Evolutionary conservation across 2,113 vertebrate species (phyloP), one percentile per base, ranked within the genome.

Genomic region (Oncorhynchus tshawytscha): DNA sequence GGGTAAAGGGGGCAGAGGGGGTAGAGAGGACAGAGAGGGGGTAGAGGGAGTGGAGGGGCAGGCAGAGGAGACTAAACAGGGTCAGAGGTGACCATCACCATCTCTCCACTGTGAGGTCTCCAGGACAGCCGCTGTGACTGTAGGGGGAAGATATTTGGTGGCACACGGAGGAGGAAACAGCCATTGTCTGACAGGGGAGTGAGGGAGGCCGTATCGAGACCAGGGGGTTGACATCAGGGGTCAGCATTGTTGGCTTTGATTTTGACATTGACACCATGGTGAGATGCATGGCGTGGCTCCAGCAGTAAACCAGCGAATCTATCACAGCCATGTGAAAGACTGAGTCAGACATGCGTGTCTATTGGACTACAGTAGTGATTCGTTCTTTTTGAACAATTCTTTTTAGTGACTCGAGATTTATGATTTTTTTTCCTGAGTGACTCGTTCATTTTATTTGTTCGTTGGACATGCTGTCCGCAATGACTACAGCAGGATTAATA

Each of bases 251-350:
- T 54, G 31, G 70, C 67, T 78, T 77, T 74, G 73, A 65, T 76
- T 45, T 45, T 45, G 39, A 45, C 9, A 72, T 73, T 51, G 66
- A 20, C 49, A 12, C n/a, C 73, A 72, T 54, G 70, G 70, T 71
- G 78, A 22, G 71, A 2, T 45, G 39, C 39, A 71, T 72, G 45
- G 62, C 20, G 6, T 76, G 27, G 70, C 78, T 72, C 54, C 81
- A 62, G 79, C 88, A 87, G 84, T 77, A 74, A 85, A 84, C 81
- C 75, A 84, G 72, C 62, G 68, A 88, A 91, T 87, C 66, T 90
- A 76, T 86, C 78, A 78, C 70, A 68, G 78, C 70, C 70, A 65
- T 84, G 85, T 76, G 82, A 88, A 90, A 71, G 71, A 31, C 45
- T 59, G 24, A 75, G 75, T 78, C 79, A 70, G 65, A 77, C 68